These are phyloP conservation scores for Venusia cambrica DNA, from an alignment of 2,888 invertebrate species.

Conservation along the genomic window DNA sequence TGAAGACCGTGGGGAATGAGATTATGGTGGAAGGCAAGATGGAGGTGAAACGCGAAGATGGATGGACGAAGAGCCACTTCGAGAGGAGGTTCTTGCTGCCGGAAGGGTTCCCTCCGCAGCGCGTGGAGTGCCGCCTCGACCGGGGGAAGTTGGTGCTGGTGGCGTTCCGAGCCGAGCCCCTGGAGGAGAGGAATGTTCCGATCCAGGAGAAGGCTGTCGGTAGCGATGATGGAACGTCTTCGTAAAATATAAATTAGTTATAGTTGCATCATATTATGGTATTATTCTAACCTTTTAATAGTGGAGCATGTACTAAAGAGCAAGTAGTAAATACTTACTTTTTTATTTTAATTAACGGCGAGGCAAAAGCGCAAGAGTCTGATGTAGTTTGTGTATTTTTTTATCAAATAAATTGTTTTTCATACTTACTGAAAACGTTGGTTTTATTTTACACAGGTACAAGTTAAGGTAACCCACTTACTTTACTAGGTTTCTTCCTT, in stretches of 20 bases:
- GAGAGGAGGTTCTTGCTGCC: constrained; percentile 88
- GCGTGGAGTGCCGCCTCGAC: constrained; percentile 87
- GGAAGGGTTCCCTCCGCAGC: constrained; percentile 86
- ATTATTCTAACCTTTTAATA: too few relatives aligned
- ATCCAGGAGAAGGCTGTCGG: constrained; percentile 50
- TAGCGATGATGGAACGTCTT: constrained; percentile 22
- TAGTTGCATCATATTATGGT: too few relatives aligned
- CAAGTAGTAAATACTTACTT: too few relatives aligned
- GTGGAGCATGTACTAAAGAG: too few relatives aligned
- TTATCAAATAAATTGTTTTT: too few relatives aligned
- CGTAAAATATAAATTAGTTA: constrained; percentile 3
- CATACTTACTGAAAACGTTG: too few relatives aligned
- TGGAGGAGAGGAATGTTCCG: constrained; percentile 56
- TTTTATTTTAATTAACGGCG: too few relatives aligned
- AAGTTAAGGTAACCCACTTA: too few relatives aligned
- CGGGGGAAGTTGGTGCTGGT: constrained; percentile 87
- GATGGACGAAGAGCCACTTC: constrained; percentile 88
- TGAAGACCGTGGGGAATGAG: constrained; percentile 87
- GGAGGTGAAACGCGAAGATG: constrained; percentile 87
- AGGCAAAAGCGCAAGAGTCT: too few relatives aligned
- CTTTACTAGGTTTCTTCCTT: too few relatives aligned
- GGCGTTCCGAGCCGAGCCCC: constrained; percentile 78
- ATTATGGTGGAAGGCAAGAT: constrained; percentile 90
- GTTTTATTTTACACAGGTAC: too few relatives aligned
- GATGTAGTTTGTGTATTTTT: too few relatives aligned